These are phyloP conservation scores for Serranus cabrilla DNA, from an alignment of 2,797 vertebrate species.

Conservation along the genomic window DNA sequence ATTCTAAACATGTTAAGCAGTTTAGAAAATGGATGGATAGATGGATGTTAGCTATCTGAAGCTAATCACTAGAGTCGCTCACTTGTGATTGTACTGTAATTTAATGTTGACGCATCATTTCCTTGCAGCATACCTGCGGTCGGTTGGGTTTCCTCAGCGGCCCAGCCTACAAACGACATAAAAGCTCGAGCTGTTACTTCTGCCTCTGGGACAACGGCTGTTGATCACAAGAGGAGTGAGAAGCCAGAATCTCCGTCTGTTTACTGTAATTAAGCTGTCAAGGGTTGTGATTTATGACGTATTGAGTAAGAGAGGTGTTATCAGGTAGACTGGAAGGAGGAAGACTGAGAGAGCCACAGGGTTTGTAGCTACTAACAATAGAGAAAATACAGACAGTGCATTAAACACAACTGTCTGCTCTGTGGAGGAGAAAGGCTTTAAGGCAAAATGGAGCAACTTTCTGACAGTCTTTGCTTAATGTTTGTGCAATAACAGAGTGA, in stretches of 20 bases:
- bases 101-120: constrained; percentile 69
- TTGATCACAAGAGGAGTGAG: constrained; percentile 76
- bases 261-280: constrained; percentile 89
- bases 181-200: constrained; percentile 67
- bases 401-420: constrained; percentile 59
- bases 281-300: constrained; percentile 82
- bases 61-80: constrained; percentile 11
- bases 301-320: constrained; percentile 84
- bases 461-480: constrained; percentile 23
- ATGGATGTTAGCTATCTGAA: constrained; percentile 25
- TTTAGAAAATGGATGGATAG: neutral
- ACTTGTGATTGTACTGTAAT: constrained; percentile 29
- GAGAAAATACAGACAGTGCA: constrained; percentile 61
- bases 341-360: constrained; percentile 66
- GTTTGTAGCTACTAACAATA: constrained; percentile 75
- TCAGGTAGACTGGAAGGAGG: constrained; percentile 61
- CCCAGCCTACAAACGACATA: constrained; percentile 68
- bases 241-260: constrained; percentile 77
- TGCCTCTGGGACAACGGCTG: constrained; percentile 80
- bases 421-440: constrained; percentile 37
- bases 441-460: constrained; percentile 39
- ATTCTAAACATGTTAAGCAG: neutral
- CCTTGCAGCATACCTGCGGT: constrained; percentile 79
- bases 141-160: constrained; percentile 71
- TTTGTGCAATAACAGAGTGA: constrained; percentile 34